Conservation (phyloP, 2,113 vertebrate genomes). For the Callaeas wilsoni region DNA sequence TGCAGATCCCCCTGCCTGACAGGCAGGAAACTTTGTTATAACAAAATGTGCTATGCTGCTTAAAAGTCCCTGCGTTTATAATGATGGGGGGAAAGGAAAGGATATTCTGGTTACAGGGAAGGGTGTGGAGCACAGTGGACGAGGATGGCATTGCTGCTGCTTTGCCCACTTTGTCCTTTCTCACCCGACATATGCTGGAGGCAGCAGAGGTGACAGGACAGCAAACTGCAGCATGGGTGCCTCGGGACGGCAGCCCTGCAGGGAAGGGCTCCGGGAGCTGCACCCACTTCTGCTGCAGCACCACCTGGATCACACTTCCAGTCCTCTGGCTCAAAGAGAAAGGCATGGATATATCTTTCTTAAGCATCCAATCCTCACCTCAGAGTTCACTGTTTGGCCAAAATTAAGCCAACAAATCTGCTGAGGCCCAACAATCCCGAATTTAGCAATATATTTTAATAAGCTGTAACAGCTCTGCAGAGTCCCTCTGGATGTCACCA, state of each 20-base stretch:
- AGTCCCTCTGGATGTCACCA: neutral
- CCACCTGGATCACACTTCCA: neutral
- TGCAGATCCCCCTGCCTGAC: neutral
- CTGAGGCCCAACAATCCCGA: neutral
- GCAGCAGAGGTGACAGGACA: neutral
- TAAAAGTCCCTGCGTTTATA: neutral
- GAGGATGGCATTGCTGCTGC: neutral
- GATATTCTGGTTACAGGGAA: neutral
- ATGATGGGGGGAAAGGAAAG: rapidly evolving
- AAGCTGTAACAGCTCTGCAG: neutral
- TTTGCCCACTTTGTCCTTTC: neutral
- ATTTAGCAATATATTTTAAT: neutral
- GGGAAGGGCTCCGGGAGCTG: neutral
- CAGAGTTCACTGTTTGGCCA: neutral
- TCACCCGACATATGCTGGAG: neutral
- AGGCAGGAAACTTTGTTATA: neutral
- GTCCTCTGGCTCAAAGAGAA: neutral
- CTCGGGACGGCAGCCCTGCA: neutral
- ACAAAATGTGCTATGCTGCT: neutral
- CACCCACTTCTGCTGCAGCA: neutral
- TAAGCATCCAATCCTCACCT: neutral
- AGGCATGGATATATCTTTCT: neutral
- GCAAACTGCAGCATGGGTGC: neutral
- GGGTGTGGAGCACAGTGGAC: rapidly evolving
- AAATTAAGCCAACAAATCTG: neutral